Conservation (phyloP, 2,888 invertebrate species). For the Platypus cylindrus region DNA sequence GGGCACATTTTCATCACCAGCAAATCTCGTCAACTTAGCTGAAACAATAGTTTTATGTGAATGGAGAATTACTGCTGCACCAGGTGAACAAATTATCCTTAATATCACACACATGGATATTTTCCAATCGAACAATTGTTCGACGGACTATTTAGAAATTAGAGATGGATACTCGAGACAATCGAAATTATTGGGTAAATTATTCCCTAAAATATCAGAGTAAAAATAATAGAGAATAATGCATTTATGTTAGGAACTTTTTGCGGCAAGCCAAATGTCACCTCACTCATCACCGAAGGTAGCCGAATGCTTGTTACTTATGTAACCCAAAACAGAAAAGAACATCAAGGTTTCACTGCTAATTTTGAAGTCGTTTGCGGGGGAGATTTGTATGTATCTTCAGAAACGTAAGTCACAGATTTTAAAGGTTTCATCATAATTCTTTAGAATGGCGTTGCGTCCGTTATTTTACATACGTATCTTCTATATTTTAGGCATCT, state of each 20-base stretch:
- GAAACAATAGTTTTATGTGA: conserved; percentile 72
- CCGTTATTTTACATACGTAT: background rate
- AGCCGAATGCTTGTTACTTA: conserved; percentile 86
- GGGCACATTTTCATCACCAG: conserved; percentile 64
- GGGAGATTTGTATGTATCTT: conserved; percentile 54
- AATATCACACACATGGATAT: conserved; percentile 83
- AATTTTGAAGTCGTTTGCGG: conserved; percentile 94
- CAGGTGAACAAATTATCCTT: conserved; percentile 85
- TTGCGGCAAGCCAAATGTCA: conserved; percentile 65
- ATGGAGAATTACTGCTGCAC: conserved; percentile 93
- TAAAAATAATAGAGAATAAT: background rate
- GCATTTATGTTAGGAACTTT: conserved; percentile 38
- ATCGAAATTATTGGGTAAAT: conserved; percentile 65
- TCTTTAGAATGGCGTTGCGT: background rate
- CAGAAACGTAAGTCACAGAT: conserved; percentile 49
- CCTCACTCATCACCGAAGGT: conserved; percentile 69
- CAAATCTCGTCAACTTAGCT: conserved; percentile 29
- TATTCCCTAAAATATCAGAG: background rate
- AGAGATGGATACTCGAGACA: conserved; percentile 90
- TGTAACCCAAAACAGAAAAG: conserved; percentile 54
- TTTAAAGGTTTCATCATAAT: background rate
- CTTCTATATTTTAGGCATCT: conserved; percentile 36
- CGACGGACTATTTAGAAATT: conserved; percentile 79
- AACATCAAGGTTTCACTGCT: conserved; percentile 72
- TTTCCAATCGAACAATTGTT: conserved; percentile 72